Base-by-base conservation (phyloP, 2,113 vertebrate species). In the Pygoscelis adeliae region DNA sequence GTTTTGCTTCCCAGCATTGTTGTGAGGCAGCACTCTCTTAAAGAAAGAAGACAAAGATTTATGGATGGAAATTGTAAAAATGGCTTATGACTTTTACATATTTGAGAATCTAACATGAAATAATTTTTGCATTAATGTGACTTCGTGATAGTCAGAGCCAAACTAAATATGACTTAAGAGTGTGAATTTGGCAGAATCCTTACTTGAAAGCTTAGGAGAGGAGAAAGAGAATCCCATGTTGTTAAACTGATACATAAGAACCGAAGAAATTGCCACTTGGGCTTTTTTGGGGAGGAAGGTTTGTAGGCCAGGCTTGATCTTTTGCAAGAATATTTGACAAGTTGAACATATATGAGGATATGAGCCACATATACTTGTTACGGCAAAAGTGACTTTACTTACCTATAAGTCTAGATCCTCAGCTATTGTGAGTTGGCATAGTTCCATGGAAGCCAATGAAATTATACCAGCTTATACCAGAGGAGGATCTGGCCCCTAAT, bases 401-500 rank as follows among this genome's bases (percentile, higher is more conserved):
- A 20, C 59, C 83, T 92, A 40, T 93, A 73, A 91, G 29, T 76
- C 58, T 49, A 70, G 87, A 73, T 83, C 53, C 53, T 85, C 40
- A 62, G 34, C 30, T 92, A n/a, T 92, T 72, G 56, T 65, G 26
- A 91, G 29, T 20, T 96, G 87, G 78, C 91, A 22, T 73, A 38
- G 17, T 65, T 96, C 80, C 91, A 87, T 38, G 42, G 38, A 77
- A 96, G 84, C 27, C 87, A 85, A 50, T 73, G 87, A 89, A 96
- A 95, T 91, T 84, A 84, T 76, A 93, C 78, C 87, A 87, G 30
- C 3, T 95, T 94, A 77, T 71, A 84, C 65, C 83, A 94, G 44
- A 78, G 59, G 50, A 94, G 80, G 65, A 92, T 96, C 62, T 91
- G 91, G 62, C 49, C 86, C 83, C 66, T 94, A 91, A 95, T 96